Evolutionary conservation across 2,113 vertebrate genomes (phyloP).

Genomic region (Lepus americanus): DNA sequence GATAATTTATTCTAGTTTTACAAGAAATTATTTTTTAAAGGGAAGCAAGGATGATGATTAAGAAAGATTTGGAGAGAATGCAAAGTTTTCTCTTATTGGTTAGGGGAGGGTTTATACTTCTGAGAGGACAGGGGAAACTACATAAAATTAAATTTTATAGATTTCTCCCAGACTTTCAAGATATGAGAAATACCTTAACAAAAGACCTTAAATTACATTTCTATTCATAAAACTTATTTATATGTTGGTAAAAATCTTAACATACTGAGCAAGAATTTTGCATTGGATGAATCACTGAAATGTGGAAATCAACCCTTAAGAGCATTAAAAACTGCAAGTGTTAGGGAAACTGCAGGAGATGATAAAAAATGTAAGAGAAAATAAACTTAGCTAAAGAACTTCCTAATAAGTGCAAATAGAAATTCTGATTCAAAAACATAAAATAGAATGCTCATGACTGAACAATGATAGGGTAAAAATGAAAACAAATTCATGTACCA

Average conservation of each 20-base stretch:
- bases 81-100: neutral
- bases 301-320: neutral
- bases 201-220: slow-evolving; percentile 11
- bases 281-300: neutral
- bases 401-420: neutral
- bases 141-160: neutral
- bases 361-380: neutral
- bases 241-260: slow-evolving; percentile 31
- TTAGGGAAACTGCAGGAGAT: neutral
- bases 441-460: neutral
- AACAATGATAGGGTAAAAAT: neutral
- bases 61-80: neutral
- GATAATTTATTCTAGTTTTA: slow-evolving; percentile 6
- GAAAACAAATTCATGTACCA: neutral
- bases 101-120: neutral
- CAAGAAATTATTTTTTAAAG: slow-evolving; percentile 28
- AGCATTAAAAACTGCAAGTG: neutral
- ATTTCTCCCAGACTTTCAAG: slow-evolving; percentile 8
- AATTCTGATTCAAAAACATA: neutral
- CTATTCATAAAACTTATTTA: slow-evolving; percentile 13
- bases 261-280: slow-evolving; percentile 1
- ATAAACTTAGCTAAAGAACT: neutral
- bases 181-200: neutral
- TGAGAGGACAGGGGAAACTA: neutral
- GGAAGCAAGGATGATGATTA: neutral